These are phyloP conservation scores for Bombus haemorrhoidalis DNA, from an alignment of 1,140 invertebrate species.

Conservation along the genomic window DNA sequence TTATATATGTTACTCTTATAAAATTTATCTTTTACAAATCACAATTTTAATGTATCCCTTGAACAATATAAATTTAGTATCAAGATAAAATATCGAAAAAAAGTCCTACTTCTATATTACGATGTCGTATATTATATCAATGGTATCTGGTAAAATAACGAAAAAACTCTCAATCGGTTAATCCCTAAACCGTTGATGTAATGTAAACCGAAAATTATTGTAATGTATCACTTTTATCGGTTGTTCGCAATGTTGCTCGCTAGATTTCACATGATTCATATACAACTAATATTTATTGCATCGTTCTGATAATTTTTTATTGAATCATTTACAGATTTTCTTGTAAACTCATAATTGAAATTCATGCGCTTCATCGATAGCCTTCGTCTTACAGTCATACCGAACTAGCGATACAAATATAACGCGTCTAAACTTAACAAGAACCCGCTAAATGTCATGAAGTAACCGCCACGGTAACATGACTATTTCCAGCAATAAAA, in stretches of 20 bases:
- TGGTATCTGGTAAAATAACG: neutral
- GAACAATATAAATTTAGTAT: neutral
- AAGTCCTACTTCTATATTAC: neutral
- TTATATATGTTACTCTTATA: neutral
- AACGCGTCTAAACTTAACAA: constrained; percentile 39
- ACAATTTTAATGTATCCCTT: neutral
- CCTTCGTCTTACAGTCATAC: neutral
- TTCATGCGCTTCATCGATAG: constrained; percentile 2
- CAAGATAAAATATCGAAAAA: neutral
- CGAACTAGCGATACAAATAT: constrained; percentile 23
- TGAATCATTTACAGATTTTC: neutral
- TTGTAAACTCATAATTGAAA: neutral
- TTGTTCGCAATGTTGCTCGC: neutral
- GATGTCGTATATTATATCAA: neutral
- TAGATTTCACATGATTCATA: neutral
- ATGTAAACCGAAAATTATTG: neutral
- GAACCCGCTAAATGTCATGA: constrained; percentile 40
- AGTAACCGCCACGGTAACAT: constrained; percentile 10
- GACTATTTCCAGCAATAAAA: constrained; percentile 12
- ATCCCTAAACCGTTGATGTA: too few relatives aligned
- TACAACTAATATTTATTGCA: neutral
- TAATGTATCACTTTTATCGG: neutral
- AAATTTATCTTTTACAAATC: neutral
- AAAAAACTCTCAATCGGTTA: neutral
- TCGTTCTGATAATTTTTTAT: neutral